These are phyloP conservation scores for Enteromius afrohamiltoni DNA, from an alignment of 2,797 vertebrate species.

Conservation along the genomic window DNA sequence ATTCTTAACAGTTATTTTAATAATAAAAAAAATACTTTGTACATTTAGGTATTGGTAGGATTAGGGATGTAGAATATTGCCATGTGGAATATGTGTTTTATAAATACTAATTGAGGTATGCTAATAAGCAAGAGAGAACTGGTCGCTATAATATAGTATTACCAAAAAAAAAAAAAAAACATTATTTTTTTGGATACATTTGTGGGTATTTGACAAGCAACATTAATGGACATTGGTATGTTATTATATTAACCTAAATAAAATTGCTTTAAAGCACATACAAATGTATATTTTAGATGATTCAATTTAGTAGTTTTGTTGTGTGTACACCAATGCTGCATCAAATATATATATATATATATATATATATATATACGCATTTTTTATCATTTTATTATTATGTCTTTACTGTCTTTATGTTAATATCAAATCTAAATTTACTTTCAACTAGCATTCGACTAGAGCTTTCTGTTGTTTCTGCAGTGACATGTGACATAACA, in stretches of 20 bases:
- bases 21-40: too few relatives aligned
- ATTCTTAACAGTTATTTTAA: not conserved
- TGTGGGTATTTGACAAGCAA: not conserved
- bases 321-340: too few relatives aligned
- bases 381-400: not conserved
- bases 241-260: not conserved
- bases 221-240: not conserved
- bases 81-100: too few relatives aligned
- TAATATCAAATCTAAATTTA: not conserved
- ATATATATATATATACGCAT: too few relatives aligned
- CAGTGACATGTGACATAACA: not conserved
- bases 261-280: not conserved
- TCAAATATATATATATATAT: too few relatives aligned
- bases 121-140: too few relatives aligned
- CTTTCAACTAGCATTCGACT: not conserved
- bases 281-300: not conserved
- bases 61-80: not conserved
- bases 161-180: too few relatives aligned
- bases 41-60: not conserved
- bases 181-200: too few relatives aligned
- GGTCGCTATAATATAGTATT: not conserved
- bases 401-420: not conserved
- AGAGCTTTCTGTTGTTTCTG: not conserved
- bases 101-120: too few relatives aligned
- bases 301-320: not conserved